Percentiles rank a stretch among this genome's conserved stretches.
These are phyloP conservation scores for Lepidurus apus DNA, from an alignment of 1,140 invertebrate species.

Conservation along the genomic window DNA sequence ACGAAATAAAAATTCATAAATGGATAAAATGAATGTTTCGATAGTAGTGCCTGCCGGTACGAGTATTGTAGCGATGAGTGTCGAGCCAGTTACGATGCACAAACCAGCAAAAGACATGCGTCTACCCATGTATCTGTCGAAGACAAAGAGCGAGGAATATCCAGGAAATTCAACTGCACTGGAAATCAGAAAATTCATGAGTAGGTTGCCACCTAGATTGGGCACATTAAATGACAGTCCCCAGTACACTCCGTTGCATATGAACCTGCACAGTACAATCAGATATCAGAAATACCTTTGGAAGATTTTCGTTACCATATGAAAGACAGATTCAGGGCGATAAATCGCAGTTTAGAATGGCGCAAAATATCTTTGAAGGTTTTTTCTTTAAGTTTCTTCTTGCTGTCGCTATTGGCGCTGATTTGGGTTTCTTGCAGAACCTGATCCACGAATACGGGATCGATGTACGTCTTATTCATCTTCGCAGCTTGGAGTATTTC, in stretches of 20 bases:
- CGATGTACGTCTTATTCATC: constrained; percentile 36
- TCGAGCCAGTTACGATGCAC: constrained; percentile 25
- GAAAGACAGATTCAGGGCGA: neutral
- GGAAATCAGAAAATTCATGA: neutral
- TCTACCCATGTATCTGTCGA: constrained; percentile 33
- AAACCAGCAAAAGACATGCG: constrained; percentile 12
- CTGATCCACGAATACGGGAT: neutral
- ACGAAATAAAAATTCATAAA: neutral
- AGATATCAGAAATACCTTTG: neutral
- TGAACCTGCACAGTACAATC: neutral
- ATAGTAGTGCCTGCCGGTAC: constrained; percentile 30
- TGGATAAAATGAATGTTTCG: neutral
- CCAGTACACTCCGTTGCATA: neutral
- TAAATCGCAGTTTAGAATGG: neutral
- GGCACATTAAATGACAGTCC: neutral
- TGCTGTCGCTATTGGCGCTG: neutral
- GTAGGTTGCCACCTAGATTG: neutral
- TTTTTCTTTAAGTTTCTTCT: neutral
- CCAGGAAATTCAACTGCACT: neutral
- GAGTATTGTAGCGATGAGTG: constrained; percentile 6
- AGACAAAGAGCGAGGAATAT: constrained; percentile 23
- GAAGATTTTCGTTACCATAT: neutral
- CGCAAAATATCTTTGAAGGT: neutral
- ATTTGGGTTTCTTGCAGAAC: neutral
- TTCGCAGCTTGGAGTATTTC: constrained; percentile 40